Evolutionary conservation across 1,140 invertebrate genomes (phyloP).

Genomic region (Bombus pyrosoma): DNA sequence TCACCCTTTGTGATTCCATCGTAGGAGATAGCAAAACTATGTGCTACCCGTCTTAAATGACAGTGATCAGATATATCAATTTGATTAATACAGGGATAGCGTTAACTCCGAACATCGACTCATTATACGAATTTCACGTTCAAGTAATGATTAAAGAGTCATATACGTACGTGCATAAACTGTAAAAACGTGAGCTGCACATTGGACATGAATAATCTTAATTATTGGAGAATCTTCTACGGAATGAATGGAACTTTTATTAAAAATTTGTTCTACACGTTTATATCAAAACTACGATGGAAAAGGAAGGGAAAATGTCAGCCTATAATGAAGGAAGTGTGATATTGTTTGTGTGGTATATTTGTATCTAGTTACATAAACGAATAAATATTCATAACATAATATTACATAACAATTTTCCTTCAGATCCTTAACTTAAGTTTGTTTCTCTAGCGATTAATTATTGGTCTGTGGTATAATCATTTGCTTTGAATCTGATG

Average conservation of each 20-base stretch:
- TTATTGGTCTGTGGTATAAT: not conserved
- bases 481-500: not conserved
- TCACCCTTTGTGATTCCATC: constrained; percentile 22
- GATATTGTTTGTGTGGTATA: not conserved
- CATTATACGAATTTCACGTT: not conserved
- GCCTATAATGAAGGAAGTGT: not conserved
- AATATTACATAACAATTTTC: not conserved
- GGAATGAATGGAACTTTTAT: not conserved
- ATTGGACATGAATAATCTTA: not conserved
- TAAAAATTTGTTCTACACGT: not conserved
- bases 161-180: not conserved
- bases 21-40: constrained; percentile 12
- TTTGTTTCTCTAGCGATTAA: not conserved
- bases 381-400: not conserved
- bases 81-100: not conserved
- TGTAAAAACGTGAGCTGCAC: not conserved
- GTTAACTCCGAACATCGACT: not conserved
- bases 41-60: not conserved
- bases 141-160: not conserved
- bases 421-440: not conserved
- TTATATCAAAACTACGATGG: not conserved
- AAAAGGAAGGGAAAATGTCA: not conserved
- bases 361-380: not conserved
- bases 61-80: not conserved
- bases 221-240: not conserved